Conservation (phyloP, 2,113 vertebrate genomes). For the Nestor notabilis region DNA sequence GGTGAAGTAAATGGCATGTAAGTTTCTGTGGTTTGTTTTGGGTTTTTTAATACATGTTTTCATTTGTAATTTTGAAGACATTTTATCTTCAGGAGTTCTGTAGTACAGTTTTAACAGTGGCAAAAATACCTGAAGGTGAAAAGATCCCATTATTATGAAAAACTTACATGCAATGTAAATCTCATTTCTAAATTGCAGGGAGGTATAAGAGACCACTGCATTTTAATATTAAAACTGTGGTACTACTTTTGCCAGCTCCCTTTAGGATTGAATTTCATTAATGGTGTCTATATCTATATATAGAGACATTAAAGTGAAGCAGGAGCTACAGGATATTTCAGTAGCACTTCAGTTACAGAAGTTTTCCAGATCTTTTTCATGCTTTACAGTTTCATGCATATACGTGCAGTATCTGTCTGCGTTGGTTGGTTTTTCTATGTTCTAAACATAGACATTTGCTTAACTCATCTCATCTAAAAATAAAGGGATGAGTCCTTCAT, state of each 20-base stretch:
- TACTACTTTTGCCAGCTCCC: constrained; percentile 2
- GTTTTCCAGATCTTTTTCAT: not conserved
- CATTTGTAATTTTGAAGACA: not conserved
- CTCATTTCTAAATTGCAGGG: not conserved
- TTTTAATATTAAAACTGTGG: constrained; percentile 21
- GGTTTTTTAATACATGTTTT: not conserved
- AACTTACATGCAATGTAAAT: not conserved
- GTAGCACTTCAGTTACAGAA: not conserved
- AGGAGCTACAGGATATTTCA: not conserved
- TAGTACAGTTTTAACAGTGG: not conserved
- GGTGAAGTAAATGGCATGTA: not conserved
- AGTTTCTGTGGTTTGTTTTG: not conserved
- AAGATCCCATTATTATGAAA: not conserved
- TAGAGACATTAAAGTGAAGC: not conserved
- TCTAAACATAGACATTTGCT: constrained; percentile 21
- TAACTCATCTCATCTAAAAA: not conserved
- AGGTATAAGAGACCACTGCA: not conserved
- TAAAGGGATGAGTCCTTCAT: not conserved
- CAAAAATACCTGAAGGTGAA: not conserved
- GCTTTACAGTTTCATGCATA: not conserved
- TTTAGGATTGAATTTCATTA: constrained; percentile 17
- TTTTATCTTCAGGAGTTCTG: not conserved
- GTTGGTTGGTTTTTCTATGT: not conserved
- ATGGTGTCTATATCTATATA: not conserved
- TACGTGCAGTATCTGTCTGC: not conserved